These are phyloP conservation scores for Theocolax elegans DNA, from an alignment of 1,140 invertebrate genomes.

Conservation along the genomic window DNA sequence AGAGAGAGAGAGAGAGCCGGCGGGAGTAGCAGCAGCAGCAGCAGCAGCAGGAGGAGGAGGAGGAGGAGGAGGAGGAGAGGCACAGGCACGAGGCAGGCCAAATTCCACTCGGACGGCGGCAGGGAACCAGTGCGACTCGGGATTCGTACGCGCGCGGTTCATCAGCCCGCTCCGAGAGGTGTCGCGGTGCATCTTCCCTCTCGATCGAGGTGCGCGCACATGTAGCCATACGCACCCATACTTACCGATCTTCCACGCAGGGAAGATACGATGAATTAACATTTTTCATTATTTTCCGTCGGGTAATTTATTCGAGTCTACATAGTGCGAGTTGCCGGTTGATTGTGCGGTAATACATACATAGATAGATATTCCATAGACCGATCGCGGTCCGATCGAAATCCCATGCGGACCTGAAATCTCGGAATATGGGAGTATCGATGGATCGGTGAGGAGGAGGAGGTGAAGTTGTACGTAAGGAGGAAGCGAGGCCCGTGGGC, in stretches of 20 bases:
- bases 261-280: no score
- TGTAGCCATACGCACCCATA: not conserved
- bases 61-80: conserved; percentile 1
- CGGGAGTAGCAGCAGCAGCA: not conserved
- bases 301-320: no score
- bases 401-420: no score
- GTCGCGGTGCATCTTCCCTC: not conserved
- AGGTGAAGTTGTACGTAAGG: no score
- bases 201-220: not conserved
- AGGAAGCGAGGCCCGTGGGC: not conserved
- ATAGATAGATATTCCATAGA: no score
- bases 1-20: conserved; percentile 2
- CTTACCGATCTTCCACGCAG: not conserved
- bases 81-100: conserved; percentile 28
- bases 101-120: conserved; percentile 34
- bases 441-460: no score
- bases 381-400: no score
- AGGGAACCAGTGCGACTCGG: conserved; percentile 40
- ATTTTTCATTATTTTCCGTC: no score
- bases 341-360: no score
- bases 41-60: conserved; percentile 14
- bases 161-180: conserved; percentile 12
- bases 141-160: conserved; percentile 43
- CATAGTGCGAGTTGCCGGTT: no score
- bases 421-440: no score